These are phyloP conservation scores for Cerceris ruficornis DNA, from an alignment of 2,888 invertebrate genomes.

Conservation along the genomic window DNA sequence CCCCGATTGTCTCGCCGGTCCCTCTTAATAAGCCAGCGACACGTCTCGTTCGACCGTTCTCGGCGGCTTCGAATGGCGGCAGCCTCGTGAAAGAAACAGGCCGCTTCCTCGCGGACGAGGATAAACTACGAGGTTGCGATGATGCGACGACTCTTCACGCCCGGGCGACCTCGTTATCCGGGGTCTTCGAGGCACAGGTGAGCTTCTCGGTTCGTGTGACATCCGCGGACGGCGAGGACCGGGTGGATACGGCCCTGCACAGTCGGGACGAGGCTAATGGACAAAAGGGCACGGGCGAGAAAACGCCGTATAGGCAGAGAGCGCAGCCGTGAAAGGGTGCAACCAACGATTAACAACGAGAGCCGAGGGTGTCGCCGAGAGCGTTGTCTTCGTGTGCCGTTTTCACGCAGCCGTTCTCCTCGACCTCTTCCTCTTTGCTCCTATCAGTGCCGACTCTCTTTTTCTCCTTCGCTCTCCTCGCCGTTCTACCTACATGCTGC, in stretches of 20 bases:
- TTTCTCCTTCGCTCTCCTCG: conserved; percentile 28
- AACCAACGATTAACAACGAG: conserved; percentile 77
- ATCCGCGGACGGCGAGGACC: not conserved
- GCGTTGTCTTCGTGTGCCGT: conserved; percentile 71
- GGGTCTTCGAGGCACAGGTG: conserved; percentile 70
- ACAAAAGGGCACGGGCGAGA: conserved; percentile 73
- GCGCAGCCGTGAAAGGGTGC: conserved; percentile 73
- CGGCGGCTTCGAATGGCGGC: not conserved
- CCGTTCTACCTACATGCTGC: not conserved
- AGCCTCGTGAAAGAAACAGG: conserved; percentile 20
- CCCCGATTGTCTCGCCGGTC: not conserved
- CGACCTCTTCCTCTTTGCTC: conserved; percentile 45
- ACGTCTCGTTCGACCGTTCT: conserved; percentile 18
- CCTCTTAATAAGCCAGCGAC: conserved; percentile 48
- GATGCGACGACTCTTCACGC: conserved; percentile 30
- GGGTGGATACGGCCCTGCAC: conserved; percentile 36
- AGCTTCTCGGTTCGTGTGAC: conserved; percentile 57
- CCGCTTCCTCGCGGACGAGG: conserved; percentile 5
- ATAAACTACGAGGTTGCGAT: conserved; percentile 16
- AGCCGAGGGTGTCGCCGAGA: conserved; percentile 72
- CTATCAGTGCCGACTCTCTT: conserved; percentile 28
- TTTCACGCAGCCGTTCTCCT: conserved; percentile 68
- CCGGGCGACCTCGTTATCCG: conserved; percentile 72
- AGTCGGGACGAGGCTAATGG: conserved; percentile 74
- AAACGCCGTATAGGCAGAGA: conserved; percentile 61